phyloP scores from a whole-genome alignment of 2,888 invertebrate species.

The Allacma fusca region DNA sequence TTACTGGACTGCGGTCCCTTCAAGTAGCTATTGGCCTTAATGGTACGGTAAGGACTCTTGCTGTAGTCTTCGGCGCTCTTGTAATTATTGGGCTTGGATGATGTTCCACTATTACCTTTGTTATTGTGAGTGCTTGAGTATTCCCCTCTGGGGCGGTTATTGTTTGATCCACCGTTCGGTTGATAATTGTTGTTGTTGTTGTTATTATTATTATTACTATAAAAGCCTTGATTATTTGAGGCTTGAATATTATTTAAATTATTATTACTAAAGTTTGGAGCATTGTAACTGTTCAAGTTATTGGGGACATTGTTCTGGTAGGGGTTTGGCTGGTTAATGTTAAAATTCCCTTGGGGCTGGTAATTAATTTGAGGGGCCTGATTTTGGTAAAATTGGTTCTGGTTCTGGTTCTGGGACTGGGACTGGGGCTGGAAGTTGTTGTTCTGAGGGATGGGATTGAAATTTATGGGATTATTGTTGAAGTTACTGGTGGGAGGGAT shows the following conservation, averaged over 20 bases:
- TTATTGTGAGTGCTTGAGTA: constrained; percentile 16
- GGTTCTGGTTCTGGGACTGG: too few relatives aligned
- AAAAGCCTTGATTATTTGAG: constrained; percentile 41
- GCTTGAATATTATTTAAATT: constrained; percentile 13
- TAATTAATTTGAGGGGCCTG: constrained; percentile 39
- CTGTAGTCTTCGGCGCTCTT: too few relatives aligned
- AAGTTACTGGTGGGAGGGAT: constrained; percentile 13
- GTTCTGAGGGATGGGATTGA: not conserved
- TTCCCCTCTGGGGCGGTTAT: constrained; percentile 38
- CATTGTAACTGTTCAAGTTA: too few relatives aligned
- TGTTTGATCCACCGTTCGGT: constrained; percentile 23
- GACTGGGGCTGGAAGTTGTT: not conserved
- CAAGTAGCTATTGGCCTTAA: not conserved
- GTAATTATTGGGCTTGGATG: too few relatives aligned
- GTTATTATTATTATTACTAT: constrained; percentile 43
- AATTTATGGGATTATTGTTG: constrained; percentile 23
- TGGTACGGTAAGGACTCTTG: too few relatives aligned
- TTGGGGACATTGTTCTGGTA: too few relatives aligned
- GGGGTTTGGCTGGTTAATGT: too few relatives aligned
- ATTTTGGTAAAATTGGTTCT: constrained; percentile 7
- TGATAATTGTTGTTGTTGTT: constrained; percentile 25
- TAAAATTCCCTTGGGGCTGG: constrained; percentile 25
- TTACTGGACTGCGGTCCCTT: not conserved
- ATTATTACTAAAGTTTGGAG: too few relatives aligned
- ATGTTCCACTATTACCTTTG: constrained; percentile 39